These are phyloP conservation scores for Paramormyrops hopkinsi DNA, from an alignment of 2,797 vertebrate genomes.

Conservation along the genomic window DNA sequence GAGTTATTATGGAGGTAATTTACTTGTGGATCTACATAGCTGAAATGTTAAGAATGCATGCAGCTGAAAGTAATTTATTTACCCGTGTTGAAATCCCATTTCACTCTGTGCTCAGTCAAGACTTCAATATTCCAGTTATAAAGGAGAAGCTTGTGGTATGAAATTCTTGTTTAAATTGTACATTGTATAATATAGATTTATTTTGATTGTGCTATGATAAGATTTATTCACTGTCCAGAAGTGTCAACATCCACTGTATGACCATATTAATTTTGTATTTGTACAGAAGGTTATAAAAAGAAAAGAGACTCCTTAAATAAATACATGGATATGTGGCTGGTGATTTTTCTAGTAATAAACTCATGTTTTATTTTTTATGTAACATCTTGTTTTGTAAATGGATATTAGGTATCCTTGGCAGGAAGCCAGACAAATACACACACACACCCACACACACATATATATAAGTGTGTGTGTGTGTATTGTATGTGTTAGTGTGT, in stretches of 20 bases:
- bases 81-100: slow-evolving; percentile 51
- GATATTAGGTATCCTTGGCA: background rate
- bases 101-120: background rate
- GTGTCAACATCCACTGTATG: slow-evolving; percentile 63
- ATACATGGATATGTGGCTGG: slow-evolving; percentile 50
- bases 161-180: slow-evolving; percentile 59
- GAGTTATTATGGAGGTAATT: slow-evolving; percentile 55
- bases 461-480: background rate
- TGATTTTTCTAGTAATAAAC: slow-evolving; percentile 33
- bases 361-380: slow-evolving; percentile 6
- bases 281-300: slow-evolving; percentile 59
- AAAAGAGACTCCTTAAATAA: slow-evolving; percentile 53
- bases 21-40: slow-evolving; percentile 57
- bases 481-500: background rate
- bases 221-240: slow-evolving; percentile 69
- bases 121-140: slow-evolving; percentile 26
- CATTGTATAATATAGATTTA: slow-evolving; percentile 71
- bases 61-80: slow-evolving; percentile 75
- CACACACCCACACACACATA: background rate
- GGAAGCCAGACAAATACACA: background rate
- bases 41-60: slow-evolving; percentile 68
- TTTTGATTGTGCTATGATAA: slow-evolving; percentile 58
- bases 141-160: slow-evolving; percentile 55
- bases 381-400: background rate
- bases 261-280: slow-evolving; percentile 71